Evolutionary conservation across 2,797 vertebrate species (phyloP).

Genomic region (Catharus ustulatus): DNA sequence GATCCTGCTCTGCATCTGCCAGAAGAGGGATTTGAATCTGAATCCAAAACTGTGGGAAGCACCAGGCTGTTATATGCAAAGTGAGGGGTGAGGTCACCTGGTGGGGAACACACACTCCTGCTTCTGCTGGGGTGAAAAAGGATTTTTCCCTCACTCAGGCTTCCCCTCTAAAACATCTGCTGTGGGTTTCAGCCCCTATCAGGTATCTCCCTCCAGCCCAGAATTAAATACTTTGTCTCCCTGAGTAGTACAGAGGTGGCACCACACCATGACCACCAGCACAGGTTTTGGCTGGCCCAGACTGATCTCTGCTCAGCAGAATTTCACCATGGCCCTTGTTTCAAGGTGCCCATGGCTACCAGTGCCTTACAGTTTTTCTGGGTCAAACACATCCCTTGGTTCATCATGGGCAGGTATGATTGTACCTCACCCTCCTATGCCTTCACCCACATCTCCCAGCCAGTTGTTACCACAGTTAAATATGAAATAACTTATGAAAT

Average conservation of each 20-base stretch:
- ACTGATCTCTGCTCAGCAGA: neutral
- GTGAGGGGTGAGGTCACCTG: neutral
- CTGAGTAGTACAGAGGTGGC: neutral
- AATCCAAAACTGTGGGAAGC: neutral
- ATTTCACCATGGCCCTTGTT: neutral
- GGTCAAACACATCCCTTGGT: neutral
- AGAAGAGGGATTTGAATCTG: neutral
- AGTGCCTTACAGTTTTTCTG: neutral
- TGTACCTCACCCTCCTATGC: neutral
- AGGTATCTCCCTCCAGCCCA: neutral
- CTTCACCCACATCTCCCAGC: rapidly evolving
- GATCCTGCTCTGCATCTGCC: neutral
- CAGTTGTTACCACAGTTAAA: neutral
- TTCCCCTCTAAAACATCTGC: neutral
- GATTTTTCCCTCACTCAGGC: neutral
- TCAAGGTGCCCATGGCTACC: neutral
- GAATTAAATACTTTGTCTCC: neutral
- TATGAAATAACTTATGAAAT: neutral
- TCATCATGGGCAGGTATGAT: neutral
- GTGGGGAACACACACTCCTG: neutral
- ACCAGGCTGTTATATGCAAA: neutral
- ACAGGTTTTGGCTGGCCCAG: neutral
- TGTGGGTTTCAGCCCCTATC: neutral
- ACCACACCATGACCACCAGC: neutral
- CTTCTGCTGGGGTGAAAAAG: neutral